Evolutionary conservation across 1,140 invertebrate species (phyloP), one percentile per base, ranked within the genome.

Genomic region (Plutomurus gul): DNA sequence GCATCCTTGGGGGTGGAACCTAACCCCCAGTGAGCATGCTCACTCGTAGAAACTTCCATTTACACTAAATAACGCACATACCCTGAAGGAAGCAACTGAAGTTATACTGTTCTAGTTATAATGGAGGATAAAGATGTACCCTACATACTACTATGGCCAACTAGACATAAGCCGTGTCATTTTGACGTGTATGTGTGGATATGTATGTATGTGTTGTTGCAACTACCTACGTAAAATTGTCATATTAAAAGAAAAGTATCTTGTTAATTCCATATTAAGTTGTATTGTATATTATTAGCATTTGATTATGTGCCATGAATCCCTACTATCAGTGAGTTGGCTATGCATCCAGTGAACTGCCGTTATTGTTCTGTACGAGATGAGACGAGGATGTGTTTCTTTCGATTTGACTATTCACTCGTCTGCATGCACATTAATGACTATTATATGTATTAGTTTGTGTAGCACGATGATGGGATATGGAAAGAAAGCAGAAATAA

Each of bases 351-450:
- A 13, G 39, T 43, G n/a, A 13, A 43, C 2, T 43, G 39, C n/a
- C 2, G 2, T 10, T 43, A 43, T 43, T 13, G n/a, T 13, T 43
- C 27, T 33, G 25, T 65, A 65, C 10, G 56, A 65, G 56, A 65
- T 65, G 56, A 65, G 56, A 65, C 36, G 56, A n/a, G n/a, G n/a
- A n/a, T 65, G 56, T 65, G 56, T 65, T 65, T 65, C 56, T 25
- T 65, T 65, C 56, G 56, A 65, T 65, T 65, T 65, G 56, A 65
- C 56, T 65, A 65, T 30, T 65, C 56, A 65, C 56, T 65, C 56
- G 27, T 65, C 56, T 65, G 56, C 56, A 65, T 65, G 56, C 56
- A 65, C 56, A 65, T 65, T 65, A 65, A 65, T 27, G 56, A 65
- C 56, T 65, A 65, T 65, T 65, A 65, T 65, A 65, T 33, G 51